Evolutionary conservation across 2,113 vertebrate species (phyloP).

Genomic region (Amphiprion percula): DNA sequence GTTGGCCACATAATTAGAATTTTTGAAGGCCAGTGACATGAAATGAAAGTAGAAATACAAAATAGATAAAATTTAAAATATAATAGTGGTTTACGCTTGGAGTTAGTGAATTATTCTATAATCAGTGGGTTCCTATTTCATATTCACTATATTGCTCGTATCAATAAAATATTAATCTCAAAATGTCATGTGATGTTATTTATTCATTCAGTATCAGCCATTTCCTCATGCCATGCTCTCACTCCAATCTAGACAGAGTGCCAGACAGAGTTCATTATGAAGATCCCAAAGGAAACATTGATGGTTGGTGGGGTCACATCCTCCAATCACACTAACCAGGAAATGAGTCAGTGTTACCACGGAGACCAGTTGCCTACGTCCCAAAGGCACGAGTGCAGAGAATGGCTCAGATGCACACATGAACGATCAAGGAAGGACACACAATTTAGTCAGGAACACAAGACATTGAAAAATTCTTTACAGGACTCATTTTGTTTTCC

Average conservation of each 20-base stretch:
- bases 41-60: not conserved
- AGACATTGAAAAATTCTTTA: not conserved
- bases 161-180: not conserved
- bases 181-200: not conserved
- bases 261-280: slow-evolving; percentile 59
- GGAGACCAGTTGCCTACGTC: slow-evolving; percentile 44
- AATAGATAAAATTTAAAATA: not conserved
- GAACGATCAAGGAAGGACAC: not conserved
- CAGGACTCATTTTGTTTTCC: not conserved
- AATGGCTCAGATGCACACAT: not conserved
- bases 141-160: not conserved
- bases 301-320: slow-evolving; percentile 35
- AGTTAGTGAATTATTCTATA: not conserved
- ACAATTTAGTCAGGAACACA: not conserved
- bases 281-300: slow-evolving; percentile 55
- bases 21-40: not conserved
- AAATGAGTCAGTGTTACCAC: slow-evolving; percentile 62
- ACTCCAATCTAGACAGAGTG: slow-evolving; percentile 14
- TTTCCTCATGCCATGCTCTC: slow-evolving; percentile 16
- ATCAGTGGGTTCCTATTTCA: not conserved
- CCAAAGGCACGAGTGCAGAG: slow-evolving; percentile 10
- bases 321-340: slow-evolving; percentile 53
- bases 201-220: not conserved
- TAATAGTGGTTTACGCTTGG: not conserved
- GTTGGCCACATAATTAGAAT: not conserved